These are phyloP conservation scores for Hylaeus volcanicus DNA, from an alignment of 1,140 invertebrate species.

Conservation along the genomic window DNA sequence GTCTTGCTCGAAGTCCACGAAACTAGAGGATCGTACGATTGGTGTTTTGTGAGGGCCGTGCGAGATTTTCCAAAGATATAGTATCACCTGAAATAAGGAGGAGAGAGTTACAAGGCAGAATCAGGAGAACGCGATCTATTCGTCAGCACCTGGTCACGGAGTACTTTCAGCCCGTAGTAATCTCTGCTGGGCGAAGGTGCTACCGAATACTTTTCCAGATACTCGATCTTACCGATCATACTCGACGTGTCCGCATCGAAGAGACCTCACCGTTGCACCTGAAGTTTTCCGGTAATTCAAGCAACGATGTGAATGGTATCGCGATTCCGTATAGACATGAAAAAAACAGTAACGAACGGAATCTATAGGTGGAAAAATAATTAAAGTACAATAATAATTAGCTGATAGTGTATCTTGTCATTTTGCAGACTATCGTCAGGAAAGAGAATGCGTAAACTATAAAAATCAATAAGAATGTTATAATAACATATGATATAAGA, in stretches of 20 bases:
- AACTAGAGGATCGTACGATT: slow-evolving; percentile 49
- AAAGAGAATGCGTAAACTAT: too few species aligned
- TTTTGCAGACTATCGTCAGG: too few species aligned
- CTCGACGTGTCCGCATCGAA: slow-evolving; percentile 31
- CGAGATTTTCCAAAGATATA: slow-evolving; percentile 78
- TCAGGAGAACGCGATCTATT: slow-evolving; percentile 18
- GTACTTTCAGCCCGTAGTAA: slow-evolving; percentile 76
- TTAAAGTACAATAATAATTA: too few species aligned
- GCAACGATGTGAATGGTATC: not conserved
- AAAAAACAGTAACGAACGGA: too few species aligned
- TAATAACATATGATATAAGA: too few species aligned
- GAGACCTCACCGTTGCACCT: slow-evolving; percentile 9
- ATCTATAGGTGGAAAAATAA: too few species aligned
- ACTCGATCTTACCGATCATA: slow-evolving; percentile 61
- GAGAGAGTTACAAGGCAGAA: slow-evolving; percentile 27
- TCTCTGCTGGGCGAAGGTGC: slow-evolving; percentile 78
- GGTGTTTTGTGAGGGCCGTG: slow-evolving; percentile 76
- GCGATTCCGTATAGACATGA: too few species aligned
- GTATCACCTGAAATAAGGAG: slow-evolving; percentile 68
- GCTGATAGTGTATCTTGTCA: too few species aligned
- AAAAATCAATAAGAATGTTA: too few species aligned
- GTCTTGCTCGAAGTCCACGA: slow-evolving; percentile 70
- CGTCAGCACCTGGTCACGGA: slow-evolving; percentile 63
- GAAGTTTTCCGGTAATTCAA: not conserved
- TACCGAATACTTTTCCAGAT: slow-evolving; percentile 76